phyloP scores from a whole-genome alignment of 2,113 vertebrate species.

The Formicarius rufipectus region DNA sequence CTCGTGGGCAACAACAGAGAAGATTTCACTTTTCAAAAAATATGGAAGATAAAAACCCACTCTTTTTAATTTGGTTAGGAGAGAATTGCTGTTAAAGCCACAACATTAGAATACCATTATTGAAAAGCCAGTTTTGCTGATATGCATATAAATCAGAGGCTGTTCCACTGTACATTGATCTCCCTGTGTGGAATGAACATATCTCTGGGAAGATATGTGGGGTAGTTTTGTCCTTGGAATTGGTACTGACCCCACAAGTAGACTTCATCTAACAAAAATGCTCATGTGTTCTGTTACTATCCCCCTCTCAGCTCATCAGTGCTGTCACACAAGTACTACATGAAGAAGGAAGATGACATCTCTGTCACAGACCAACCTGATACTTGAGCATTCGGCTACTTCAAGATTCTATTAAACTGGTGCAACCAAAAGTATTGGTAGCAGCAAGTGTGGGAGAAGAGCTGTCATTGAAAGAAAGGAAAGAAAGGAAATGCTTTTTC shows the following conservation, averaged over 20 bases:
- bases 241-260: background rate
- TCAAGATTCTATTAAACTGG: background rate
- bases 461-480: background rate
- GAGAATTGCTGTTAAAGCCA: background rate
- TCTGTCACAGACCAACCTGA: background rate
- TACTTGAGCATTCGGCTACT: rapidly evolving
- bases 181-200: background rate
- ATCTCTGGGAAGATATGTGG: background rate
- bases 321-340: background rate
- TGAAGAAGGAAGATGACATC: background rate
- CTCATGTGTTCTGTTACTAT: background rate
- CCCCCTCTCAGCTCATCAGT: background rate
- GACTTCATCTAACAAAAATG: background rate
- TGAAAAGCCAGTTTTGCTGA: background rate
- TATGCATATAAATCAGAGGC: background rate
- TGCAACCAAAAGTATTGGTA: background rate
- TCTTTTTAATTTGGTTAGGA: background rate
- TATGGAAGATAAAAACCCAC: background rate
- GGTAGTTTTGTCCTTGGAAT: background rate
- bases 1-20: background rate
- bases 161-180: background rate
- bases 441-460: background rate
- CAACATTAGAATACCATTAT: background rate
- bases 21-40: background rate
- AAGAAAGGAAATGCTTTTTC: background rate